Conservation (phyloP, 2,113 vertebrate genomes). For the Protobothrops flavoviridis region DNA sequence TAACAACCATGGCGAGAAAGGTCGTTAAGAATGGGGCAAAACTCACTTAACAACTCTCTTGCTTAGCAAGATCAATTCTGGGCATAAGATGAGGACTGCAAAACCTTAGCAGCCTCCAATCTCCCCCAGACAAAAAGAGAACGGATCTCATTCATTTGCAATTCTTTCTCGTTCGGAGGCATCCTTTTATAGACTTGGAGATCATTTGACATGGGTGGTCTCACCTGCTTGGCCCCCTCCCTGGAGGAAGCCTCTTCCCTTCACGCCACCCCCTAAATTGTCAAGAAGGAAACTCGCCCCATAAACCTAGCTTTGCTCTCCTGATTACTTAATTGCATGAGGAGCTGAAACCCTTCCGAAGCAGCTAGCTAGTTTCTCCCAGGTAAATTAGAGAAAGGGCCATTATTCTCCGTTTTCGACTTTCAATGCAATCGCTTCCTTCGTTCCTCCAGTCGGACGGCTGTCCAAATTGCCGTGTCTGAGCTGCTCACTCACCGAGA, state of each 20-base stretch:
- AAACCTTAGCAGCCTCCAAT: not conserved
- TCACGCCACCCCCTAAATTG: not conserved
- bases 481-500: constrained; percentile 71
- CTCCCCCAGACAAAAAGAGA: not conserved
- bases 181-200: not conserved
- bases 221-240: not conserved
- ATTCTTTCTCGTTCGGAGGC: not conserved
- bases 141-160: not conserved
- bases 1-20: too few relatives aligned
- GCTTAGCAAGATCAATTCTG: too few relatives aligned
- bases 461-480: constrained; percentile 41
- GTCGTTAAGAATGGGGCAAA: too few relatives aligned
- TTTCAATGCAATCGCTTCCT: constrained; percentile 59
- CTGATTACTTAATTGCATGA: constrained; percentile 69
- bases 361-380: constrained; percentile 59
- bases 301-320: constrained; percentile 45
- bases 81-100: too few relatives aligned
- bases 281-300: constrained; percentile 31
- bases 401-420: constrained; percentile 60
- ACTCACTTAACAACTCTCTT: too few relatives aligned
- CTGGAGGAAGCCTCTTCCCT: not conserved
- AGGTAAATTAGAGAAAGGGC: constrained; percentile 60
- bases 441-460: constrained; percentile 49
- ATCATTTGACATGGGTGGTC: not conserved
- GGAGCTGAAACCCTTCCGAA: constrained; percentile 65